phyloP scores from a whole-genome alignment of 2,888 invertebrate genomes.

The Loripinus fragilis region DNA sequence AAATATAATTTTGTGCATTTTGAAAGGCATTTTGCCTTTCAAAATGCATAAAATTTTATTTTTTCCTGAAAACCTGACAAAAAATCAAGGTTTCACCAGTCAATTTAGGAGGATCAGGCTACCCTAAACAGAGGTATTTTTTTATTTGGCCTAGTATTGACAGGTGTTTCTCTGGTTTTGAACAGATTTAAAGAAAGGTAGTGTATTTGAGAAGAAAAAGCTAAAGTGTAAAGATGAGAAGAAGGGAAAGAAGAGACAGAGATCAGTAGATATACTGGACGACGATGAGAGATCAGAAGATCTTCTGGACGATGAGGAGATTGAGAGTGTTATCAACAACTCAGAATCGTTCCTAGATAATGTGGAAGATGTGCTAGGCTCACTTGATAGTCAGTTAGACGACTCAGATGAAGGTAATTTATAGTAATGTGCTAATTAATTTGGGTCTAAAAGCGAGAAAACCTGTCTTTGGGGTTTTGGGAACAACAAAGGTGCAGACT shows the following conservation, averaged over 20 bases:
- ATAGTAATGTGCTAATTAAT: too few relatives aligned
- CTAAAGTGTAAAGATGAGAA: not conserved
- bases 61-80: too few relatives aligned
- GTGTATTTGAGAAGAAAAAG: not conserved
- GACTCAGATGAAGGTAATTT: slow-evolving; percentile 44
- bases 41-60: too few relatives aligned
- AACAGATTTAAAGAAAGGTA: not conserved
- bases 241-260: not conserved
- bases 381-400: slow-evolving; percentile 51
- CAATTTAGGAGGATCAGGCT: too few relatives aligned
- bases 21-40: too few relatives aligned
- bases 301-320: slow-evolving; percentile 56
- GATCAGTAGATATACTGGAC: slow-evolving; percentile 36
- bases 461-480: too few relatives aligned
- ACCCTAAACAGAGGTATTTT: too few relatives aligned
- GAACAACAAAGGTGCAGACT: too few relatives aligned
- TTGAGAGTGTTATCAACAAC: slow-evolving; percentile 66
- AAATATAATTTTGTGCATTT: too few relatives aligned
- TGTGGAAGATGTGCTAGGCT: slow-evolving; percentile 65
- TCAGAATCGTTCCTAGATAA: slow-evolving; percentile 66
- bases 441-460: too few relatives aligned
- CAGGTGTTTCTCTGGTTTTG: not conserved
- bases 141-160: too few relatives aligned
- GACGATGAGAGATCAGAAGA: slow-evolving; percentile 45
- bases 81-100: too few relatives aligned